A percentile compares a stretch with the other conserved stretches of the same genome.
Conservation (phyloP, 2,113 vertebrate species). For the Psittacus erithacus region DNA sequence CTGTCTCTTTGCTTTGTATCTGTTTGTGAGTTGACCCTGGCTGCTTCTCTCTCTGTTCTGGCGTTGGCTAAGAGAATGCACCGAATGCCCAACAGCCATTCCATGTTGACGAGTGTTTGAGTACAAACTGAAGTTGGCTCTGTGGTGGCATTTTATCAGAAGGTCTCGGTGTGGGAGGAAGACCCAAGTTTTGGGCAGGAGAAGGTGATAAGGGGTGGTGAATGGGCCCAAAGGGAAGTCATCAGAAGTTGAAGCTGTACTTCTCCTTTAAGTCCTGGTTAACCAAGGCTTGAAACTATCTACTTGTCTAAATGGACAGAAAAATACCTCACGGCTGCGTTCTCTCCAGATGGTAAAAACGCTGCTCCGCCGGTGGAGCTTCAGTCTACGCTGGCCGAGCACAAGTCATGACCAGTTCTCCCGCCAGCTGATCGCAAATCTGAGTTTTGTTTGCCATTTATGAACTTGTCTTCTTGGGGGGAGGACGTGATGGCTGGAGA, state of each 20-base stretch:
- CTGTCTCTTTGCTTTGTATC: conserved; percentile 85
- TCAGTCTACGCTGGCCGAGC: neutral
- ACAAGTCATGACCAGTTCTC: neutral
- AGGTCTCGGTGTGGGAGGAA: conserved; percentile 21
- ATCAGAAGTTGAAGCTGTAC: neutral
- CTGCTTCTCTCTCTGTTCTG: conserved; percentile 78
- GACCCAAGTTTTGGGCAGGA: conserved; percentile 35
- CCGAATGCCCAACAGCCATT: conserved; percentile 55
- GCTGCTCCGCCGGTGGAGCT: conserved; percentile 9
- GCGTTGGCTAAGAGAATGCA: conserved; percentile 75
- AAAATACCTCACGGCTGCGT: conserved; percentile 76
- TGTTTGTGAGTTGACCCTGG: conserved; percentile 82
- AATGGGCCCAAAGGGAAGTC: neutral
- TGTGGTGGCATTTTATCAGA: conserved; percentile 9
- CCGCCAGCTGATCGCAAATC: neutral
- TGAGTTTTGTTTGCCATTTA: neutral
- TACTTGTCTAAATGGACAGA: conserved; percentile 66
- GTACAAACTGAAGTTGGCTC: neutral
- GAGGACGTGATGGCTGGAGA: neutral
- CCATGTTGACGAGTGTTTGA: neutral
- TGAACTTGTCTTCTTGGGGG: neutral
- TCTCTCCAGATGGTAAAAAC: conserved; percentile 30
- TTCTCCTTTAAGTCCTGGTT: conserved; percentile 63
- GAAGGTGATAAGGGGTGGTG: conserved; percentile 25
- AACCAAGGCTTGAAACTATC: conserved; percentile 74